Conservation (phyloP, 2,888 invertebrate species). For the Xanthostigma xanthostigma region DNA sequence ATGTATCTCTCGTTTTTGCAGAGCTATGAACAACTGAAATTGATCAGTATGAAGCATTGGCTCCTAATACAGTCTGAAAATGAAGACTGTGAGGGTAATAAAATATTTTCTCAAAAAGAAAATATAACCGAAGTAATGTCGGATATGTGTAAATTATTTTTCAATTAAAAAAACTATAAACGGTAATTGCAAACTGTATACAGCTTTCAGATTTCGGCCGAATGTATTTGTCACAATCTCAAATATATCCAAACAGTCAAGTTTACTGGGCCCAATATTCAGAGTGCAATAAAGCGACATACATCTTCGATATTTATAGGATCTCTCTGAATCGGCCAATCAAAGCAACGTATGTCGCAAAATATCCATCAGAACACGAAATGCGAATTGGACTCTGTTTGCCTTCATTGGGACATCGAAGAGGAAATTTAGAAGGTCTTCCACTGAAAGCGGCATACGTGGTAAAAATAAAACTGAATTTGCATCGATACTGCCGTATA, state of each 20-base stretch:
- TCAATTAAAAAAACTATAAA: no score
- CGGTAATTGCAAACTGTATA: background rate
- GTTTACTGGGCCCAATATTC: constrained; percentile 2
- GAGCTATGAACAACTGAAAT: no score
- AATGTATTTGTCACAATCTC: background rate
- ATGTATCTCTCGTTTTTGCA: no score
- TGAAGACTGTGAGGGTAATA: no score
- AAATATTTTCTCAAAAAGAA: no score
- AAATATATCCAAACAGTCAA: constrained; percentile 5
- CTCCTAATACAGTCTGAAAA: no score
- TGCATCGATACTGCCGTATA: no score
- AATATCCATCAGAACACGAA: background rate
- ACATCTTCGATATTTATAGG: background rate
- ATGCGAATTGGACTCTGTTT: background rate
- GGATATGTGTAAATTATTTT: no score
- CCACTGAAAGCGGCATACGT: background rate
- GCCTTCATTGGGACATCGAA: background rate
- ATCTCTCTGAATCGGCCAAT: background rate
- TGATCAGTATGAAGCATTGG: no score
- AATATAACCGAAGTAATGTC: no score
- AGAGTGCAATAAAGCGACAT: no score
- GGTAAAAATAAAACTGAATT: background rate
- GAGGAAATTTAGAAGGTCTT: background rate
- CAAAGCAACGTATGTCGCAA: background rate
- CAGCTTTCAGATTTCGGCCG: constrained; percentile 1